These are phyloP conservation scores for Amorpha juglandis DNA, from an alignment of 2,888 invertebrate species.

Conservation along the genomic window DNA sequence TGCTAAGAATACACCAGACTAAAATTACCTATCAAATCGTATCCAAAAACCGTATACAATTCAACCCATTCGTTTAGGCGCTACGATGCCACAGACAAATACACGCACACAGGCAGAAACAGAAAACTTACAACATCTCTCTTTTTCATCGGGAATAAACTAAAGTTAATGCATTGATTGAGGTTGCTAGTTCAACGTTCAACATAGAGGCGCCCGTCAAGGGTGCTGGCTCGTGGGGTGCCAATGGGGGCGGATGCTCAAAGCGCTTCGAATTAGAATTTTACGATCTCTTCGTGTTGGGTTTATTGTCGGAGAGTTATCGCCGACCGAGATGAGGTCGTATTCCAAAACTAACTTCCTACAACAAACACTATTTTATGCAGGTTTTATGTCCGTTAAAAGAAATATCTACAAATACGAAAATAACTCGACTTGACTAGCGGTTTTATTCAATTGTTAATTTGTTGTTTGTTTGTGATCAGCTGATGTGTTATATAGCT, in stretches of 20 bases:
- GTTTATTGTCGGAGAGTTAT: constrained; percentile 80
- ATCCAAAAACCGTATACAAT: too few relatives aligned
- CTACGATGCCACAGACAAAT: too few relatives aligned
- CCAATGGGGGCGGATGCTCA: constrained; percentile 46
- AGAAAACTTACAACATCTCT: too few relatives aligned
- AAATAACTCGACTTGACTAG: constrained; percentile 34
- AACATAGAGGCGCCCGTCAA: constrained; percentile 31
- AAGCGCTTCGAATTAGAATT: constrained; percentile 78
- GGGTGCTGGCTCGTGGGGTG: constrained; percentile 45
- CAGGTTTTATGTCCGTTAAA: constrained; percentile 73
- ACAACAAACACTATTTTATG: constrained; percentile 79
- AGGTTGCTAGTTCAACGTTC: too few relatives aligned
- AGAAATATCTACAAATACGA: constrained; percentile 57
- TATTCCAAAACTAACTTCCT: constrained; percentile 77
- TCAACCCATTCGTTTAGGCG: too few relatives aligned
- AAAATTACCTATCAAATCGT: too few relatives aligned
- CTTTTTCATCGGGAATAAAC: too few relatives aligned
- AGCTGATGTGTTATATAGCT: too few relatives aligned
- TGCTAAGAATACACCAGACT: too few relatives aligned
- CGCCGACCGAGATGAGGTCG: constrained; percentile 79
- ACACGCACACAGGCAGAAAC: too few relatives aligned
- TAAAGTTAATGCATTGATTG: too few relatives aligned
- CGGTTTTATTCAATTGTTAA: constrained; percentile 6
- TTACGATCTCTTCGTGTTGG: constrained; percentile 82
- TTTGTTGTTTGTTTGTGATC: constrained; percentile 3